Base-by-base conservation (phyloP, 2,113 vertebrate genomes). In the Sisor rabdophorus region DNA sequence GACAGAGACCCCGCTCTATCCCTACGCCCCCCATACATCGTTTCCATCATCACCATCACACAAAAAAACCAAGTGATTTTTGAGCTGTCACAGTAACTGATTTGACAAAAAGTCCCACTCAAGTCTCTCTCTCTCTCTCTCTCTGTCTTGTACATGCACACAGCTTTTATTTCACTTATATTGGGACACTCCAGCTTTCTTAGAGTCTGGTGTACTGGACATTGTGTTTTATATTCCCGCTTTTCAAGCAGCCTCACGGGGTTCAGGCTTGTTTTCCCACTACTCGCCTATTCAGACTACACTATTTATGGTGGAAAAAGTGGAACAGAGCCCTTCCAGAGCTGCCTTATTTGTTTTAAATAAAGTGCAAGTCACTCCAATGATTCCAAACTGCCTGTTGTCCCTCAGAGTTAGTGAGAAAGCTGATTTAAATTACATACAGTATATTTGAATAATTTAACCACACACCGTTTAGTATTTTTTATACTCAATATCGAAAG, bases 221-320 rank as follows among this genome's bases (percentile, higher is more conserved):
- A 9, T 72, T 71, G 70, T 54, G 70, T 58, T 52, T 61, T 71
- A 28, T 77, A 36, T 58, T 61, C 67, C 63, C 24, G 32, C 61
- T 76, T 72, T 56, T 26, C 74, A 52, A 53, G 20, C 28, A 71
- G 67, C 40, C 67, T 71, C 65, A 53, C 26, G 67, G 67, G 76
- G 56, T 26, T 15, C 28, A 40, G 47, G 65, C 67, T 77, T 71
- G 69, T 58, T 64, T 77, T 79, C 67, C 71, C 72, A 72, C 47
- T 56, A 22, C 65, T 63, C 71, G 59, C 53, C 67, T 82, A 67
- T 82, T 82, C 70, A 79, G 55, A 53, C 19, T 67, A 75, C 73
- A 72, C 72, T 79, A 79, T 82, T 76, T 82, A 79, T 79, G 76
- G 69, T 63, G 61, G 52, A 59, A 56, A 81, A 67, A 76, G 73